These are phyloP conservation scores for Zonitis immaculata DNA, from an alignment of 2,888 invertebrate species.

Conservation along the genomic window DNA sequence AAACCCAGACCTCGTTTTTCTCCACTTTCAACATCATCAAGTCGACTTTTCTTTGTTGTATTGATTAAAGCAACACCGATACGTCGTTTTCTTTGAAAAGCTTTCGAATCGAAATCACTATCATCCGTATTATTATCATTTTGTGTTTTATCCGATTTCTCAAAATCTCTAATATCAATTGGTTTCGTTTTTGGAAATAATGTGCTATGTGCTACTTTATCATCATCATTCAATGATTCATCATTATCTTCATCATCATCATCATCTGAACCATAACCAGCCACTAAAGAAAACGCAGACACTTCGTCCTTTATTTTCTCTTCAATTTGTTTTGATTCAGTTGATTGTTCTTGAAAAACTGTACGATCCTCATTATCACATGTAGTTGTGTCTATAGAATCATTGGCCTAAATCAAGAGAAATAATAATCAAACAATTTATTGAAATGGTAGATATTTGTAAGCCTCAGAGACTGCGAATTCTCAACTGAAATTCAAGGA, in stretches of 20 bases:
- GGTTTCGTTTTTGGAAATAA: slow-evolving; percentile 50
- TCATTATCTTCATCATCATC: slow-evolving; percentile 40
- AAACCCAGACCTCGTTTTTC: slow-evolving; percentile 36
- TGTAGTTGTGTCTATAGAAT: slow-evolving; percentile 4
- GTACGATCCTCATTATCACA: too few species aligned
- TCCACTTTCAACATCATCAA: slow-evolving; percentile 16
- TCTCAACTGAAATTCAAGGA: slow-evolving; percentile 37
- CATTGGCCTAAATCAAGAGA: slow-evolving; percentile 5
- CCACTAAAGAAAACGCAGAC: slow-evolving; percentile 49
- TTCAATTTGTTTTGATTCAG: too few species aligned
- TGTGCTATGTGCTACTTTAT: slow-evolving; percentile 41
- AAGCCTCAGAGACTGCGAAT: slow-evolving; percentile 44
- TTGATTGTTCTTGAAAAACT: too few species aligned
- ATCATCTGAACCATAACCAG: slow-evolving; percentile 54
- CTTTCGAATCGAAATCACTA: slow-evolving; percentile 45
- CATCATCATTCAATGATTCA: slow-evolving; percentile 13
- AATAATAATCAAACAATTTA: not conserved
- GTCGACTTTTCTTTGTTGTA: slow-evolving; percentile 29
- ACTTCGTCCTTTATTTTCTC: slow-evolving; percentile 44
- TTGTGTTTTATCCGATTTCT: slow-evolving; percentile 11
- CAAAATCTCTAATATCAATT: slow-evolving; percentile 42
- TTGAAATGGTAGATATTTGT: not conserved
- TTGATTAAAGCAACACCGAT: slow-evolving; percentile 52
- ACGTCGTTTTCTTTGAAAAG: slow-evolving; percentile 54
- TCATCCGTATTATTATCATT: slow-evolving; percentile 10